Evolutionary conservation across 2,113 vertebrate genomes (phyloP), one percentile per base, ranked within the genome.

Genomic region (Garra rufa): DNA sequence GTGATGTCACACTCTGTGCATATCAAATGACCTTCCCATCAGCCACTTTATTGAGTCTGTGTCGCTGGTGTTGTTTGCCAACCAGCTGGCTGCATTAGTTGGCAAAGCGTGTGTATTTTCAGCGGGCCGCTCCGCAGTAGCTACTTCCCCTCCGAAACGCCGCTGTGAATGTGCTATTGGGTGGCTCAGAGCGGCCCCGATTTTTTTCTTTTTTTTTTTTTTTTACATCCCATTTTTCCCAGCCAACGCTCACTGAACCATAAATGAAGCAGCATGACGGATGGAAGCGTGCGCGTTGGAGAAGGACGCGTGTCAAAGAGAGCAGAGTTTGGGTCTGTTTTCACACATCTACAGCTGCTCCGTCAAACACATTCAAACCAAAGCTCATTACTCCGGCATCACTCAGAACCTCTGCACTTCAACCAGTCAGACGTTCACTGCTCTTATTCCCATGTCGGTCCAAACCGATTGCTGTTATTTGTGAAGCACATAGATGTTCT

Each of bases 71-170:
- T 28, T 83, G 83, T 82, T 77, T 81, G 83, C 63, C 80, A 69
- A 61, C 89, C 88, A 85, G 87, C 88, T 88, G 85, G 77, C 90
- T 83, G 90, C 84, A 88, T 86, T 90, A 84, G 91, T 87, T 84
- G 90, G 88, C 84, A 87, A 79, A 82, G 89, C 89, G 87, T 89
- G 88, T 89, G 91, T 86, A 88, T 91, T 92, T 90, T 90, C 90
- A 92, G 89, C 19, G 52, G 19, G 19, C 7, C 50, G 50, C 50
- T 4, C 50, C 50, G 17, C 88, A 92, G 91, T 88, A 85, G 91
- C 93, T 93, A 90, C 90, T 92, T 92, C 90, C 90, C 89, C 87
- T 86, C 87, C 86, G 70, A 85, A 88, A 91, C 88, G 83, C 84
- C 70, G 84, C 89, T 90, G 24, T 88, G 90, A 87, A 92, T 85